Evolutionary conservation across 2,797 vertebrate genomes (phyloP).

Genomic region (Typhlichthys subterraneus): DNA sequence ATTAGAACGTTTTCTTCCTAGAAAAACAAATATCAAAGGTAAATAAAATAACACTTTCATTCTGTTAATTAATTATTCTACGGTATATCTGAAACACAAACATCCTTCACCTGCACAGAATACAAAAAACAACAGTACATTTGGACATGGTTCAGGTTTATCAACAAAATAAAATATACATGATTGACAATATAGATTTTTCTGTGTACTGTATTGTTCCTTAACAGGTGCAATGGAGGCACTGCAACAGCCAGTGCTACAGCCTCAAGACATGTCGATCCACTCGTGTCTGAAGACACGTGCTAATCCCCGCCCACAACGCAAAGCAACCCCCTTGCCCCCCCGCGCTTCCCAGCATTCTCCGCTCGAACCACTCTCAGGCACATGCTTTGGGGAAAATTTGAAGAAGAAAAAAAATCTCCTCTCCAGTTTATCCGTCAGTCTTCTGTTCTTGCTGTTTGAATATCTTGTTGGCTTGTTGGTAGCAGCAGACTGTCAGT

Average conservation of each 20-base stretch:
- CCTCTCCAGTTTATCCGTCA: constrained; percentile 8
- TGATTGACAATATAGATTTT: constrained; percentile 15
- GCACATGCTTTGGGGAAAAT: not conserved
- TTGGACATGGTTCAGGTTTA: constrained; percentile 43
- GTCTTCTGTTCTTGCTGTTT: not conserved
- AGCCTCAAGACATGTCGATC: constrained; percentile 47
- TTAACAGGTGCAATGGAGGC: constrained; percentile 41
- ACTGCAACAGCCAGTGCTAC: constrained; percentile 74
- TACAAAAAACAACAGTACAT: constrained; percentile 22
- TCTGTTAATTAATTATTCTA: constrained; percentile 48
- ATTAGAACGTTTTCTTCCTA: constrained; percentile 36
- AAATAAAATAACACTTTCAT: constrained; percentile 39
- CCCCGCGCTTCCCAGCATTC: not conserved
- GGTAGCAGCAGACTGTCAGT: constrained; percentile 14
- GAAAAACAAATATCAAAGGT: constrained; percentile 45
- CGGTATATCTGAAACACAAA: constrained; percentile 52
- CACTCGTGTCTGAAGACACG: constrained; percentile 41
- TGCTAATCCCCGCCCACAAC: constrained; percentile 11
- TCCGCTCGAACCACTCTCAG: not conserved
- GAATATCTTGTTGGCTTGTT: constrained; percentile 25
- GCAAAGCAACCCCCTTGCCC: constrained; percentile 13
- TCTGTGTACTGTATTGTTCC: constrained; percentile 32
- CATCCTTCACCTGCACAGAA: constrained; percentile 36
- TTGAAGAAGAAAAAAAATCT: constrained; percentile 26
- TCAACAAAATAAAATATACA: constrained; percentile 42